Percentiles rank a stretch among this genome's conserved stretches.
Conservation (phyloP, 64 coral and sea anemone species). For the Platygyra sinensis region DNA sequence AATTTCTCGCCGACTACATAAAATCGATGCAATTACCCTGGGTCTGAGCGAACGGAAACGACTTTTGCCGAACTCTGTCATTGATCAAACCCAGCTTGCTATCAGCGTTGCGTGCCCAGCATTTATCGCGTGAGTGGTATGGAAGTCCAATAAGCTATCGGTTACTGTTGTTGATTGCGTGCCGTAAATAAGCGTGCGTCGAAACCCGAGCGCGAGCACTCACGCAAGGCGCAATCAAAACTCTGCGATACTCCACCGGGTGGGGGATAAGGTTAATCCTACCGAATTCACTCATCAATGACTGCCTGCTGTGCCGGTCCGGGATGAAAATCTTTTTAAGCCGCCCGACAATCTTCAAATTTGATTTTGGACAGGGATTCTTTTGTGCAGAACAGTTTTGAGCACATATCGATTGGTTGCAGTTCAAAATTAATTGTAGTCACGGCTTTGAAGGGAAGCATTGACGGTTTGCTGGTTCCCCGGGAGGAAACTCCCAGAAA, state of each 20-base stretch:
- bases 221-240: background rate
- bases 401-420: too few species aligned
- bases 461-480: too few species aligned
- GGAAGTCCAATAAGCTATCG: conserved; percentile 11
- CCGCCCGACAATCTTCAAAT: too few species aligned
- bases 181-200: background rate
- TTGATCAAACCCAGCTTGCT: conserved; percentile 17
- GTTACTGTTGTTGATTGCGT: background rate
- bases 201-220: too few species aligned
- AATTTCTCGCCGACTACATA: background rate
- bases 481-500: too few species aligned
- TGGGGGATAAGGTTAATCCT: background rate
- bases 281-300: too few species aligned
- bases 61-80: conserved; percentile 15
- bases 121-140: conserved; percentile 1
- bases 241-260: background rate
- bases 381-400: too few species aligned
- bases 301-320: too few species aligned
- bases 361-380: too few species aligned
- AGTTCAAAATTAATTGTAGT: too few species aligned
- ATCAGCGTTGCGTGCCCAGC: background rate
- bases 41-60: background rate
- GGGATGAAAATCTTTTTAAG: too few species aligned
- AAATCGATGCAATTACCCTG: background rate
- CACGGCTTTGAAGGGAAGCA: too few species aligned